Conservation (phyloP, 2,113 vertebrate genomes). For the Mesitornis unicolor region DNA sequence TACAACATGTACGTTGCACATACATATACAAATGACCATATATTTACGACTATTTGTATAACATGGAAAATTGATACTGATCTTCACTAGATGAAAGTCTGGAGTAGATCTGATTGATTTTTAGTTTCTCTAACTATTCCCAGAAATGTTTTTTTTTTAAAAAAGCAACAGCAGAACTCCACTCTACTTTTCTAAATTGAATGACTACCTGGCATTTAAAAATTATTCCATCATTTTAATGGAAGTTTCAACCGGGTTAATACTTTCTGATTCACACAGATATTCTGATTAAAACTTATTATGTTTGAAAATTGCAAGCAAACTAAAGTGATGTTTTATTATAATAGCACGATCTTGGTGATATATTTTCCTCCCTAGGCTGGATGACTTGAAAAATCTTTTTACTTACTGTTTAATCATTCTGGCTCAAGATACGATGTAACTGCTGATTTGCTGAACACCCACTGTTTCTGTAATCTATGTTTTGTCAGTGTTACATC, state of each 20-base stretch:
- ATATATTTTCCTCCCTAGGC: neutral
- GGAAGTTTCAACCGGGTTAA: neutral
- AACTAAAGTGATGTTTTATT: neutral
- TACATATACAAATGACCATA: neutral
- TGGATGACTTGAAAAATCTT: neutral
- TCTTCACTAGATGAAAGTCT: neutral
- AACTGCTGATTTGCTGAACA: neutral
- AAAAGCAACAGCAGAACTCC: neutral
- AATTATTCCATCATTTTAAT: neutral
- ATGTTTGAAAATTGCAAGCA: neutral
- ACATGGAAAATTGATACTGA: neutral
- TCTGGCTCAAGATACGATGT: neutral
- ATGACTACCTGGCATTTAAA: neutral
- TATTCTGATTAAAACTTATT: neutral
- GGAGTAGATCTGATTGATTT: neutral
- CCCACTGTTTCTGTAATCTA: neutral
- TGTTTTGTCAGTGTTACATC: neutral
- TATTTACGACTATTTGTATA: neutral
- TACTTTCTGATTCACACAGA: neutral
- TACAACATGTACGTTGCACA: neutral
- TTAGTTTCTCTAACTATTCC: neutral
- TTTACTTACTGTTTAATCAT: neutral
- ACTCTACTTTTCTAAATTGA: neutral
- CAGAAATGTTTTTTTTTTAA: neutral
- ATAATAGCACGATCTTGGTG: neutral